A percentile compares a stretch with the other conserved stretches of the same genome.
These are phyloP conservation scores for Corapipo altera DNA, from an alignment of 2,113 vertebrate species.

Conservation along the genomic window DNA sequence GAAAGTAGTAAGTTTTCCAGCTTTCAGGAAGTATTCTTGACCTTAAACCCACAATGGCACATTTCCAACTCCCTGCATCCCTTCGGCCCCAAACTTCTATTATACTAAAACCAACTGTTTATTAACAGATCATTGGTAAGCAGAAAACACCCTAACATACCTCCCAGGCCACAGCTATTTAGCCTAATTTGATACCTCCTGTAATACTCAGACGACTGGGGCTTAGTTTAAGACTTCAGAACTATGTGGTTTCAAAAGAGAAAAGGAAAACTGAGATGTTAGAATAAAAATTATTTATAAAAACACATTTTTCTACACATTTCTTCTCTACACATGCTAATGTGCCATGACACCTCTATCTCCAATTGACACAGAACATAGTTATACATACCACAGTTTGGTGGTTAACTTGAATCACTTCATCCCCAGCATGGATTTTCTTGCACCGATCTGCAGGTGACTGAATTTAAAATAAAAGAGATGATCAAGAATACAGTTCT, in stretches of 20 bases:
- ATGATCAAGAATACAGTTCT: conserved; percentile 72
- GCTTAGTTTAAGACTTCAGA: neutral
- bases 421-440: conserved; percentile 97
- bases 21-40: neutral
- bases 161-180: neutral
- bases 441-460: conserved; percentile 95
- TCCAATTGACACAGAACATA: conserved; percentile 78
- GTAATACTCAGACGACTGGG: neutral
- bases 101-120: neutral
- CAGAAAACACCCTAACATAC: neutral
- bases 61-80: neutral
- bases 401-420: conserved; percentile 87
- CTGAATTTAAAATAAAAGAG: conserved; percentile 82
- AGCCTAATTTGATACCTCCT: neutral
- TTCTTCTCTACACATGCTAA: conserved; percentile 33
- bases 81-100: neutral
- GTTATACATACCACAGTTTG: conserved; percentile 88
- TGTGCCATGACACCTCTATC: conserved; percentile 37
- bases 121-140: neutral
- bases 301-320: conserved; percentile 47
- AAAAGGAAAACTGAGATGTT: neutral
- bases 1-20: neutral
- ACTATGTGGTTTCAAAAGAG: neutral
- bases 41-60: neutral
- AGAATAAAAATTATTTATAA: conserved; percentile 5